Base-by-base conservation (phyloP, 2,113 vertebrate genomes). In the Rhabdomys dilectus region DNA sequence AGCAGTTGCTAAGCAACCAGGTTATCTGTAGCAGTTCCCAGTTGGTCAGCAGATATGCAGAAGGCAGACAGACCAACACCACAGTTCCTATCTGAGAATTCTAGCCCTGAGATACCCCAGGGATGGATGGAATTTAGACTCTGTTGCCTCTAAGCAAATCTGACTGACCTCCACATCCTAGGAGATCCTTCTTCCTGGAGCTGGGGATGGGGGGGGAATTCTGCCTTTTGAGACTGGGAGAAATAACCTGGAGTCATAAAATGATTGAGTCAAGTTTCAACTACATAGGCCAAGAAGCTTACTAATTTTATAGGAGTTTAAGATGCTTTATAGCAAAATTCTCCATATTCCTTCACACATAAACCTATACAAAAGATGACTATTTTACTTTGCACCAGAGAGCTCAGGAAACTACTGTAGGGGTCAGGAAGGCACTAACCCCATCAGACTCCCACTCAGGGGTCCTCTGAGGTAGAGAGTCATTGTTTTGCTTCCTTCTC, bases 1-100 rank as follows among this genome's bases (percentile, higher is more conserved):
- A 89, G 68, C 11, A 5, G 92, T 94, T 97, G 95, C 96, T 92
- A 88, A 93, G 93, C 92, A 92, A 94, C 95, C 53, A 16, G 21
- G 53, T 92, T 66, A 86, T 89, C 92, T 45, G n/a, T 77, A 12
- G 82, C 62, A 51, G 42, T 64, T 36, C 36, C 81, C 42, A 39
- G 48, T 45, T 56, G 22, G 80, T 68, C n/a, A 60, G 84, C 58
- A 85, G 78, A 36, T 58, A 36, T 58, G 9, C 7, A 58, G 60
- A 62, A 68, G 60, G 15, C 51, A 62, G 75, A 21, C 51, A 62
- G 75, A 21, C 68, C 7, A 36, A n/a, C 3, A 31, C 68, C 88
- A 75, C 8, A 48, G 3, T 53, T 91, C 89, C 76, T 92, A 21
- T n/a, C 78, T 22, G 78, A 82, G 58, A 88, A 19, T 39, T 91